phyloP scores from a whole-genome alignment of 2,113 vertebrate genomes.

The Otis tarda region DNA sequence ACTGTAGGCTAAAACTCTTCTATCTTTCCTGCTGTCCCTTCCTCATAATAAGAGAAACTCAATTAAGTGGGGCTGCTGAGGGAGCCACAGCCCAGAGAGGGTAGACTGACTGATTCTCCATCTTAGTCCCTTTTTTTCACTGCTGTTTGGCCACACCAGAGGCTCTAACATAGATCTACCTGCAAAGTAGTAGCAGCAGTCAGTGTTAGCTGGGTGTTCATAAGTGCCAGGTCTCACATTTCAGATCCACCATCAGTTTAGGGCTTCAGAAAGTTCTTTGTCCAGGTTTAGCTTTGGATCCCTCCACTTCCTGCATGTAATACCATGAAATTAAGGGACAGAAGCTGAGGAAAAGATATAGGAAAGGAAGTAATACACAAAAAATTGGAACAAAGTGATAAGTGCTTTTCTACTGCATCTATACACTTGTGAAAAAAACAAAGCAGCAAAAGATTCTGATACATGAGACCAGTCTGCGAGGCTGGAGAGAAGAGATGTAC shows the following conservation, averaged over 20 bases:
- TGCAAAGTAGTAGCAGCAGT: not conserved
- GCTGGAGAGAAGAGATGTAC: not conserved
- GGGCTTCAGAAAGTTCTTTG: not conserved
- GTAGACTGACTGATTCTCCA: not conserved
- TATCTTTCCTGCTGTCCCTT: not conserved
- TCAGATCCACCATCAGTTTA: not conserved
- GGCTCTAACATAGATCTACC: not conserved
- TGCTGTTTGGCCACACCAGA: not conserved
- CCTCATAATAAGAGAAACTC: not conserved
- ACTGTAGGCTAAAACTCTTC: not conserved
- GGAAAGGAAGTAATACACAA: not conserved
- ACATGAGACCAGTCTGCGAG: accelerated
- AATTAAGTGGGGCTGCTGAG: not conserved
- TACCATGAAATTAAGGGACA: not conserved
- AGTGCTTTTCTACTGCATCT: not conserved
- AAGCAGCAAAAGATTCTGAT: not conserved
- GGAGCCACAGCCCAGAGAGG: not conserved
- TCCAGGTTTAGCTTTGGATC: not conserved
- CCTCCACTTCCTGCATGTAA: not conserved
- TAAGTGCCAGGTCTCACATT: not conserved
- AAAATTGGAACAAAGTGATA: not conserved
- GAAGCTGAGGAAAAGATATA: not conserved
- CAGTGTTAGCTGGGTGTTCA: not conserved
- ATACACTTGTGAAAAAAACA: not conserved
- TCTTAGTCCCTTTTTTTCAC: not conserved